A percentile compares a stretch with the other conserved stretches of the same genome.
These are phyloP conservation scores for Pachycephala philippinensis DNA, from an alignment of 2,113 vertebrate genomes.

Conservation along the genomic window DNA sequence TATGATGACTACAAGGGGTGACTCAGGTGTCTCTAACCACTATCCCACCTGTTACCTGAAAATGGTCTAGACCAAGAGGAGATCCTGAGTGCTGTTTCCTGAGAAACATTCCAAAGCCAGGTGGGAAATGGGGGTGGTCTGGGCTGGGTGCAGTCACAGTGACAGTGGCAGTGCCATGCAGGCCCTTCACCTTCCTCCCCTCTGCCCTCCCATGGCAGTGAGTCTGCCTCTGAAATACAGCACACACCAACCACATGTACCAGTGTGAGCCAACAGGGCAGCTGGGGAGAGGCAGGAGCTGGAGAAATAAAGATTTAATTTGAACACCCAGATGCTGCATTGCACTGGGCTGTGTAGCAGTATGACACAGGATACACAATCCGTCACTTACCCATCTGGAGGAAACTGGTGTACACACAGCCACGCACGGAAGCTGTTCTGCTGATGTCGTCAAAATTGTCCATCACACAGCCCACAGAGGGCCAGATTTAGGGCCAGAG, in stretches of 20 bases:
- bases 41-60: not conserved
- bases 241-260: not conserved
- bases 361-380: not conserved
- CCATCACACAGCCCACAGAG: not conserved
- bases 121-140: not conserved
- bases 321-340: not conserved
- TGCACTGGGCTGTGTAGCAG: not conserved
- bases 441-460: not conserved
- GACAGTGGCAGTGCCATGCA: not conserved
- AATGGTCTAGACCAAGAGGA: not conserved
- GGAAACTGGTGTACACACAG: not conserved
- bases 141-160: not conserved
- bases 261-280: not conserved
- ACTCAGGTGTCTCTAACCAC: not conserved
- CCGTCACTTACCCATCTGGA: not conserved
- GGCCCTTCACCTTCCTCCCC: not conserved
- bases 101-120: not conserved
- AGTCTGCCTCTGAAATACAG: not conserved
- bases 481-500: not conserved
- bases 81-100: not conserved
- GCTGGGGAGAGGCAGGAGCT: not conserved
- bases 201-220: not conserved
- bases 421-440: fast-evolving
- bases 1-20: not conserved
- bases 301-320: not conserved